Base-by-base conservation (phyloP, 2,797 vertebrate genomes). In the Cuniculus paca region DNA sequence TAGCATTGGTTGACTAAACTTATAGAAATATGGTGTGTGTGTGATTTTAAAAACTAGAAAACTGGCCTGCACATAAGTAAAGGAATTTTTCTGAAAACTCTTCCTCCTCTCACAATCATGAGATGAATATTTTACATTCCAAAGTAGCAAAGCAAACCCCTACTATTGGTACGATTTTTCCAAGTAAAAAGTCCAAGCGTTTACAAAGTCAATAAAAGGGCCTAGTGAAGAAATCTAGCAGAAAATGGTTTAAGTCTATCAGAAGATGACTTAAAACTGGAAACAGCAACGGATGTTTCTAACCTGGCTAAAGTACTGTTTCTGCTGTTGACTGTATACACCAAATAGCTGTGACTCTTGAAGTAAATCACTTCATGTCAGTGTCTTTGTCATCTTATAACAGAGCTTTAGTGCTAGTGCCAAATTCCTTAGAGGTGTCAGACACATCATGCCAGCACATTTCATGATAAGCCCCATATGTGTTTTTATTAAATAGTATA, bases 401-500 rank as follows among this genome's bases (percentile, higher is more conserved):
- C 60, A 48, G 24, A 94, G 19, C 19, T 95, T 95, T 52, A 61
- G 88, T 61, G 70, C 68, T 65, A 9, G 28, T 90, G 93, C 93
- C 91, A 94, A 91, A 88, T 83, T 92, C 79, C 90, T 89, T 63
- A 63, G 2, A 65, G 42, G 31, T 95, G 36, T 54, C 92, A 95
- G 68, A 97, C 52, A 83, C 56, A 92, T 85, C 68, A 88, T n/a
- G 68, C 36, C 20, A 93, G 63, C 34, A n/a, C 70, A 95, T 94
- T 96, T 96, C 93, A 96, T 86, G 87, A 96, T 95, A 95, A 94
- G 42, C 52, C 20, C 45, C 82, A 28, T 88, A 22, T 9, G 48
- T 95, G 88, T 94, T 96, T 95, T 92, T 82, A 90, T 97, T 97
- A 94, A 92, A 91, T 82, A 91, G 65, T 90, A 72, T 48, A 92